Evolutionary conservation across 2,113 vertebrate species (phyloP).

Genomic region (Aviceda subcristata): DNA sequence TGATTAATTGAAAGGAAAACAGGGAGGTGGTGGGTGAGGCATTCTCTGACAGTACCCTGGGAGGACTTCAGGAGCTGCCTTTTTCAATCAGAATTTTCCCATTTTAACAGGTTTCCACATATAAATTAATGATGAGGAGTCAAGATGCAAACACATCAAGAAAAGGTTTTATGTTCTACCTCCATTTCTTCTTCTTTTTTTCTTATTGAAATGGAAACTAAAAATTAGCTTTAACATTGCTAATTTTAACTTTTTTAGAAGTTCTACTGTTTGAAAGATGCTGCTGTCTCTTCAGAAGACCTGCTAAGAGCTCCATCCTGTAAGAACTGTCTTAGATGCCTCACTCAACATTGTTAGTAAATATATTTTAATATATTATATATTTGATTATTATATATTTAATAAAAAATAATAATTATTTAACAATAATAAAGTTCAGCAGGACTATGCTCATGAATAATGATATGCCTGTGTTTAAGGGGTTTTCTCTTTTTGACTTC

Average conservation of each 20-base stretch:
- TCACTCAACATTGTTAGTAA: accelerated
- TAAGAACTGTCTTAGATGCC: neutral
- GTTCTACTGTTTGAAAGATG: neutral
- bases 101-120: neutral
- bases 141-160: neutral
- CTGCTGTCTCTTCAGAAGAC: neutral
- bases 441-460: neutral
- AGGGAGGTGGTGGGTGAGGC: neutral
- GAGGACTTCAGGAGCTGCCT: neutral
- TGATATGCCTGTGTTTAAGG: accelerated
- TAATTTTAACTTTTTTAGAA: neutral
- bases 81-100: neutral
- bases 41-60: neutral
- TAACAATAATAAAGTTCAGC: neutral
- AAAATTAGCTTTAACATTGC: neutral
- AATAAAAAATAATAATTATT: no score
- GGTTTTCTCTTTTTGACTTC: neutral
- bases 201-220: neutral
- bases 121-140: neutral
- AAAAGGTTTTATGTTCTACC: neutral
- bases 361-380: no score
- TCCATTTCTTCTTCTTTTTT: neutral
- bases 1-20: neutral
- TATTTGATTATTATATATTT: no score
- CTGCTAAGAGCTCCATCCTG: neutral